Conservation (phyloP, 2,888 invertebrate genomes). For the Acanthosepion esculentum region DNA sequence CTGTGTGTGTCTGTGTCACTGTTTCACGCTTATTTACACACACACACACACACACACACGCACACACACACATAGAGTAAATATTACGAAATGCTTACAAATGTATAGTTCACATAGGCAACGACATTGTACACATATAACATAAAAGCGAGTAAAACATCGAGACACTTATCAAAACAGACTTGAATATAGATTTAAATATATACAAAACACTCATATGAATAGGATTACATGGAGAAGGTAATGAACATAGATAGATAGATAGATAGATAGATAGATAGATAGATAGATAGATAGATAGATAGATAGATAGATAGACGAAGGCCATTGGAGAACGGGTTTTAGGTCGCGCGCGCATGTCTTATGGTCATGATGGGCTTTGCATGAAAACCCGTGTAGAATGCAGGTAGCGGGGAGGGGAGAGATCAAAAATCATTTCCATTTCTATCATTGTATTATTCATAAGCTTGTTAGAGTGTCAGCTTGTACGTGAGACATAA, state of each 20-base stretch:
- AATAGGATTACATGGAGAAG: no score
- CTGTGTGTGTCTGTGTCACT: no score
- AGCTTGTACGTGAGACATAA: background rate
- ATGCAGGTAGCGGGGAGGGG: no score
- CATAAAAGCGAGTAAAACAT: background rate
- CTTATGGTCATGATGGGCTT: background rate
- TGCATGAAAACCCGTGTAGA: no score
- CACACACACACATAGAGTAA: background rate
- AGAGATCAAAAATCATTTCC: no score
- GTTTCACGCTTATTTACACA: background rate
- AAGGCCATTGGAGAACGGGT: background rate
- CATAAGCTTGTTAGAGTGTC: background rate
- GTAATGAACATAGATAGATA: constrained; percentile 44
- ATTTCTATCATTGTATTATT: background rate
- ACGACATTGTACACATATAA: background rate
- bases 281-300: constrained; percentile 11
- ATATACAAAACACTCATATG: no score
- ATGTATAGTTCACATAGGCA: background rate
- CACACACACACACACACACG: background rate
- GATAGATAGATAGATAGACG: background rate
- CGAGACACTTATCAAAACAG: constrained; percentile 44
- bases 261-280: constrained; percentile 34
- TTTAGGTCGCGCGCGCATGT: background rate
- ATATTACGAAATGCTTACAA: background rate
- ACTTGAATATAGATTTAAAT: background rate